Percentiles rank a stretch among this genome's conserved stretches.
Conservation (phyloP, 2,797 vertebrate species). For the Pipistrellus pygmaeus region DNA sequence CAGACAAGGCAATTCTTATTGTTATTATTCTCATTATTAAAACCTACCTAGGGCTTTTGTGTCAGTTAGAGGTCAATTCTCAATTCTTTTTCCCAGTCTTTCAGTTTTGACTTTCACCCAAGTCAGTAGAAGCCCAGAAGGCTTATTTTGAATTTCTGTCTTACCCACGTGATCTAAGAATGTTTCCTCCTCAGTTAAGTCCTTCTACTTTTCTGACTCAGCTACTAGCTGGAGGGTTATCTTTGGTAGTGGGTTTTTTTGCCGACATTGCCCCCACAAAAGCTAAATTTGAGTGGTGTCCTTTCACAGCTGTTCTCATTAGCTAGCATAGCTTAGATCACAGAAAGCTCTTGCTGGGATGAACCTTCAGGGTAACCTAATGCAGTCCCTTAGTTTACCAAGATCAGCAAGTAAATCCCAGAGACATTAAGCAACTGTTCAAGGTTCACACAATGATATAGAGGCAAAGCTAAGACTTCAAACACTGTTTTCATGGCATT, state of each 20-base stretch:
- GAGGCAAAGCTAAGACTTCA: not conserved
- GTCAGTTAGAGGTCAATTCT: slow-evolving; percentile 54
- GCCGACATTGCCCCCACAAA: not conserved
- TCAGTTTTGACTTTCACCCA: slow-evolving; percentile 48
- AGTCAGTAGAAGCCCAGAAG: slow-evolving; percentile 39
- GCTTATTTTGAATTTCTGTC: slow-evolving; percentile 49
- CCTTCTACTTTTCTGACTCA: slow-evolving; percentile 30
- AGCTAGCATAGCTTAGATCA: slow-evolving; percentile 24
- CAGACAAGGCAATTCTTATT: slow-evolving; percentile 24
- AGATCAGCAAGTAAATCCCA: slow-evolving; percentile 30
- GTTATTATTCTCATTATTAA: slow-evolving; percentile 54
- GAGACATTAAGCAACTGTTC: not conserved
- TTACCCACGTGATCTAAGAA: slow-evolving; percentile 18
- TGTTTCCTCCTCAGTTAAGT: not conserved
- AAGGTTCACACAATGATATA: slow-evolving; percentile 12
- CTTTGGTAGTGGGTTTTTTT: not conserved
- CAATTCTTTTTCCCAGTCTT: not conserved
- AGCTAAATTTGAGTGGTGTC: not conserved
- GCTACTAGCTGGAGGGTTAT: slow-evolving; percentile 16
- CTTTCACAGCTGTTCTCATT: not conserved
- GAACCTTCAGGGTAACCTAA: not conserved
- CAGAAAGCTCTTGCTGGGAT: not conserved
- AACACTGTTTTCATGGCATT: not conserved
- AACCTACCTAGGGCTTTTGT: slow-evolving; percentile 34
- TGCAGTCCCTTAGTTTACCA: slow-evolving; percentile 10